Evolutionary conservation across 2,797 vertebrate species (phyloP).

Genomic region (Amblyopsis hoosieri): DNA sequence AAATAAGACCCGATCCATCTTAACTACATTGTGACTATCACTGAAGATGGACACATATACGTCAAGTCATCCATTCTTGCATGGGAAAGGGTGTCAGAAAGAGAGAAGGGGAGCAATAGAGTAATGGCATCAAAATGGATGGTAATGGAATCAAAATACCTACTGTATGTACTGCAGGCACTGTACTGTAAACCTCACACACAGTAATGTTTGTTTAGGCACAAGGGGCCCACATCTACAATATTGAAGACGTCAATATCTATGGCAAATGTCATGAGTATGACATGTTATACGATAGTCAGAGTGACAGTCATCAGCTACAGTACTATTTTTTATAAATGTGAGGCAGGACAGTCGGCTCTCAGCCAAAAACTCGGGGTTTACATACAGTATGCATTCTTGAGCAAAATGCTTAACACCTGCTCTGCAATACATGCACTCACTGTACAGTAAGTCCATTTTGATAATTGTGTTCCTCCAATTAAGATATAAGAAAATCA

Average conservation of each 20-base stretch:
- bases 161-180: slow-evolving; percentile 20
- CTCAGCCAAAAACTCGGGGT: no score
- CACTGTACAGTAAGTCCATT: slow-evolving; percentile 12
- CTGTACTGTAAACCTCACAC: slow-evolving; percentile 29
- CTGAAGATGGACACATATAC: no score
- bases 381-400: no score
- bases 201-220: slow-evolving; percentile 34
- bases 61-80: background rate
- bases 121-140: background rate
- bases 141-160: background rate
- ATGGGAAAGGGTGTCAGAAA: background rate
- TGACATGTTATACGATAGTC: slow-evolving; percentile 1
- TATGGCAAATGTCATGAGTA: slow-evolving; percentile 3
- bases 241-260: slow-evolving; percentile 33
- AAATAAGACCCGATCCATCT: no score
- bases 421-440: background rate
- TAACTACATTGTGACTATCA: no score
- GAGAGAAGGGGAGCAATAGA: background rate
- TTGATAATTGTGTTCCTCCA: slow-evolving; percentile 34
- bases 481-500: slow-evolving; percentile 38
- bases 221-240: slow-evolving; percentile 21
- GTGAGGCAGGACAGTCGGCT: no score
- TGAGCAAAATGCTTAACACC: no score
- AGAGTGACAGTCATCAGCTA: background rate
- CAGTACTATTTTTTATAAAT: no score